Evolutionary conservation across 2,113 vertebrate genomes (phyloP).

Genomic region (Peromyscus californicus): DNA sequence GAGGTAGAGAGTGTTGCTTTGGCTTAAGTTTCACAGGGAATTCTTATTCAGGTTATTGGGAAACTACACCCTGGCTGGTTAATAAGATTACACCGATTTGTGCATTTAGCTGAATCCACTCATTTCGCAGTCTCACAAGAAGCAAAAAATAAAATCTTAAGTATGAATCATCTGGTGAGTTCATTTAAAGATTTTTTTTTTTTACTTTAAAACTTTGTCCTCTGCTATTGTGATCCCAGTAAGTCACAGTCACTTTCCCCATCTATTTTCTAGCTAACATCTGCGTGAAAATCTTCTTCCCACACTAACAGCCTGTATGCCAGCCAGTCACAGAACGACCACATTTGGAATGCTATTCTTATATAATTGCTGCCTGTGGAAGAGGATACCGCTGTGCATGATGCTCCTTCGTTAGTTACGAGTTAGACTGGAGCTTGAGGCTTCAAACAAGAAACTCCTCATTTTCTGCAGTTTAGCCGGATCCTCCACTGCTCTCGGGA

Average conservation of each 20-base stretch:
- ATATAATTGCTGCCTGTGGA: conserved; percentile 75
- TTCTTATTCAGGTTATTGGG: conserved; percentile 36
- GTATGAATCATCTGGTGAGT: conserved; percentile 34
- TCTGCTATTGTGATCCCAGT: conserved; percentile 64
- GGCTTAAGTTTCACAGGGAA: background rate
- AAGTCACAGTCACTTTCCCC: conserved; percentile 56
- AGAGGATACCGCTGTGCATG: conserved; percentile 70
- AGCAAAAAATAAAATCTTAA: conserved; percentile 39
- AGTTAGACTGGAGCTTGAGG: conserved; percentile 68
- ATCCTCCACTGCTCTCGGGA: conserved; percentile 19
- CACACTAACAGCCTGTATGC: conserved; percentile 69
- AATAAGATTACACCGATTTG: conserved; percentile 1
- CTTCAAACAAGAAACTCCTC: conserved; percentile 71
- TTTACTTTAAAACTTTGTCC: conserved; percentile 74
- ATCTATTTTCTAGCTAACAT: conserved; percentile 79
- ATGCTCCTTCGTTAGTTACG: conserved; percentile 71
- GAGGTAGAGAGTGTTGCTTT: background rate
- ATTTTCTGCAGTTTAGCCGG: conserved; percentile 54
- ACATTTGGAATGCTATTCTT: conserved; percentile 69
- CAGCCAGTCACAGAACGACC: conserved; percentile 65
- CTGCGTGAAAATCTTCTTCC: conserved; percentile 80
- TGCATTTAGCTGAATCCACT: conserved; percentile 30
- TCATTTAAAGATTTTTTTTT: conserved; percentile 49
- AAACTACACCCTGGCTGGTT: background rate
- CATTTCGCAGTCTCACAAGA: conserved; percentile 13